These are phyloP conservation scores for Pollimyrus isidori DNA, from an alignment of 2,113 vertebrate species.

Conservation along the genomic window DNA sequence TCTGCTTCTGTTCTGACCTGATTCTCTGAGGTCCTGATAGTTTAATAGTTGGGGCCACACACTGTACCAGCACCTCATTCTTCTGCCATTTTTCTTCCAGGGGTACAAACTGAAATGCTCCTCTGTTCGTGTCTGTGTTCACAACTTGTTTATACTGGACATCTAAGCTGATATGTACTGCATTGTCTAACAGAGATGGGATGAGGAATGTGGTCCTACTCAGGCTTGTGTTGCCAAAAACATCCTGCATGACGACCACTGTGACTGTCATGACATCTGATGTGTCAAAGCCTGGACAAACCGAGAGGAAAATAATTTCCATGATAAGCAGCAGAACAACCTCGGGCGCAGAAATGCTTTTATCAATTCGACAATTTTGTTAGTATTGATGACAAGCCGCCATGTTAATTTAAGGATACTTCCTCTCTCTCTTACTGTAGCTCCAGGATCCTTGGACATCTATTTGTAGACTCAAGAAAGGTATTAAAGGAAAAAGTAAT, in stretches of 20 bases:
- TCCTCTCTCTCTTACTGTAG: background rate
- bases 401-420: background rate
- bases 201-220: background rate
- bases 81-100: background rate
- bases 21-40: background rate
- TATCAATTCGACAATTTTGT: background rate
- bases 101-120: background rate
- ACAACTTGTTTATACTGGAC: background rate
- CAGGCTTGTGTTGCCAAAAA: background rate
- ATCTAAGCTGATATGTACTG: background rate
- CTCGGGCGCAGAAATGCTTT: background rate
- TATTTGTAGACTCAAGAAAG: background rate
- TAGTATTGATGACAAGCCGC: background rate
- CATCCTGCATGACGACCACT: background rate
- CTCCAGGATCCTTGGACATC: background rate
- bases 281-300: background rate
- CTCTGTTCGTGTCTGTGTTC: background rate
- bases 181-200: background rate
- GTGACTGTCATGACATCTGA: background rate
- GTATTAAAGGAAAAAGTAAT: slow-evolving; percentile 8
- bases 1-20: background rate
- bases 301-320: background rate
- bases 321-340: background rate
- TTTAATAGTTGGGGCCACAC: background rate
- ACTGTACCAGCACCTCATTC: background rate